Evolutionary conservation across 2,888 invertebrate genomes (phyloP), one percentile per base, ranked within the genome.

Genomic region (Eurois occulta): DNA sequence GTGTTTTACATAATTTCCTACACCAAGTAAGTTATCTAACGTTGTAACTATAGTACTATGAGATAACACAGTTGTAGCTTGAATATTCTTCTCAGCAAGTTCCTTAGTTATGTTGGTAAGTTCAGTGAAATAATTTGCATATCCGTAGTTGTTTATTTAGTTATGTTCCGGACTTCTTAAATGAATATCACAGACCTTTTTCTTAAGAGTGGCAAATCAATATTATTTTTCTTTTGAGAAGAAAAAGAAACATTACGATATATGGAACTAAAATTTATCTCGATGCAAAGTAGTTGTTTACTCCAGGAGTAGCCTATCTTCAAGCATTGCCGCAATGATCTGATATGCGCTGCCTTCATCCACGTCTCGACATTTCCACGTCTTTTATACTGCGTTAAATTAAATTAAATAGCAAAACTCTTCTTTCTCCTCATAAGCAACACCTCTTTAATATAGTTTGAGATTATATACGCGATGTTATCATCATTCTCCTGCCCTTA

Each of bases 1-100:
- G 13, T 28, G 5, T n/a, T 60, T 77, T 32, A 32, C 46, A 60
- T 77, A 77, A 77, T 68, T 77, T 38, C 1, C 28, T n/a, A 32
- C 21, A 48, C 10, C 1, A 16, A 77, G 35, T 18, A 18, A 28
- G 28, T 38, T 67, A 77, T 77, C 28, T 46, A 1, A 32, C 18
- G 10, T 2, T 55, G 16, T 64, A 10, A 52, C 32, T 21, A 21
- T n/a, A 18, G 7, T 32, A 73, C 11, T 43, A 16, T 5, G 21
- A 76, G 52, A 55, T 35, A 76, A 28, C 43, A 8, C 18, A 8
- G 28, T 38, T 46, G 18, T 38, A 18, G 58, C 68, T 32, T 77
- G 38, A 77, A 77, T 76, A 58, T 67, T 32, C 55, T 38, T 32
- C 55, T 18, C 13, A 58, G 38, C 0, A 38, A 77, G 13, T 77